Base-by-base conservation (phyloP, 2,797 vertebrate species). In the Centroberyx gerrardi region DNA sequence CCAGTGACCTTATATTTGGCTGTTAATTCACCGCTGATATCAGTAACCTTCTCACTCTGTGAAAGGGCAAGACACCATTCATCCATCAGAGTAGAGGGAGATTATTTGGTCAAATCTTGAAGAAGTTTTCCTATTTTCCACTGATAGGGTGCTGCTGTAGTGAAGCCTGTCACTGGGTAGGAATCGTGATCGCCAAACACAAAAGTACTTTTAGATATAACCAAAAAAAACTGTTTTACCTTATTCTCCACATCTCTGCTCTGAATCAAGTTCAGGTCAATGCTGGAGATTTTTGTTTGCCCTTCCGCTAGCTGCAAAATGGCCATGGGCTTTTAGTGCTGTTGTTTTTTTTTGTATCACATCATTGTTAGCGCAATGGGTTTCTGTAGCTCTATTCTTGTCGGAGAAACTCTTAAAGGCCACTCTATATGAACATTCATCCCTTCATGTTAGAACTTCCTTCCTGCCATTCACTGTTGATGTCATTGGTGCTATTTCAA, bases 381-480 rank as follows among this genome's bases (percentile, higher is more conserved):
- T 42, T 53, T 2, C 4, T 55, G 51, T 28, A 44, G 27, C 64
- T 70, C 64, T 44, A 91, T 92, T 92, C 84, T 89, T 87, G 69
- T 81, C 68, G 36, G 31, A n/a, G n/a, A 65, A 29, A 86, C 58
- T 44, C 40, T 74, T 76, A 68, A 83, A 87, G 76, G 71, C 58
- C 74, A 56, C 62, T 81, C 83, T 89, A 67, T 58, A 81, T 71
- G 70, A 49, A 44, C 64, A 73, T 78, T 83, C 65, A 72, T 42
- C 46, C 75, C 28, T 72, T 86, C 36, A 42, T 46, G 65, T 75
- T 52, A 27, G 42, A 55, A 85, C 78, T 88, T 92, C 89, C 92
- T 92, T 93, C 92, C 91, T 92, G 64, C 29, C 53, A 89, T 92
- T 92, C 89, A 92, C 54, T 22, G 58, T 29, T 65, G 81, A 90